Evolutionary conservation across 2,797 vertebrate species (phyloP), one percentile per base, ranked within the genome.

Genomic region (Pangasius larnaudii): DNA sequence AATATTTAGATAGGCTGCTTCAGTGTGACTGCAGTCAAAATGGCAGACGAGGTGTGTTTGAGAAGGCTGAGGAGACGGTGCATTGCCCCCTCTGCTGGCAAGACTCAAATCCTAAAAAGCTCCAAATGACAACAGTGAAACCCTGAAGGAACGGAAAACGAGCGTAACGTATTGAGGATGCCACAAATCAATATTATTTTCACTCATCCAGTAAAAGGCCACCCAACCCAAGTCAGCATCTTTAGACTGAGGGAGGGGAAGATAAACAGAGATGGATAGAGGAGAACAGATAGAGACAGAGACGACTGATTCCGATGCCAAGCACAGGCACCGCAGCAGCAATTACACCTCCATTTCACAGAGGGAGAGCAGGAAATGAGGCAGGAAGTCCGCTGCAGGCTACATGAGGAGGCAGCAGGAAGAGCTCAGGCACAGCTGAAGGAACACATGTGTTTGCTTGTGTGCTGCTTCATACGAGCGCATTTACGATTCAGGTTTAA

Each of bases 11-110:
- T 49, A 61, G 27, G 75, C 74, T 88, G 84, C 86, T 89, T 90
- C 92, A 91, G 49, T 82, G 53, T 89, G 71, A 86, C 91, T 92
- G 93, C 91, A 94, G 92, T 94, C 89, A 92, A 92, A 91, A 90
- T 86, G 92, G 94, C 90, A 49, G 87, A 88, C 86, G 8, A 83
- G 79, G 80, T 13, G 46, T 87, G n/a, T 56, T 89, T n/a, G 49
- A 46, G 79, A 53, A 9, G 18, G 22, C 6, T 58, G 10, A 61
- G 69, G 51, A 85, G 74, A 88, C 85, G 93, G 93, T 90, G 81
- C 72, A 88, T 51, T 72, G 84, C 91, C 92, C 90, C 94, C 92
- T 95, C 96, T 96, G 93, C 89, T 95, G 95, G 91, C 84, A 0
- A 56, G 22, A 30, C 6, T 22, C 18, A 27, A 90, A 82, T 84